Conservation (phyloP, 2,113 vertebrate genomes). For the Holacanthus passer region DNA sequence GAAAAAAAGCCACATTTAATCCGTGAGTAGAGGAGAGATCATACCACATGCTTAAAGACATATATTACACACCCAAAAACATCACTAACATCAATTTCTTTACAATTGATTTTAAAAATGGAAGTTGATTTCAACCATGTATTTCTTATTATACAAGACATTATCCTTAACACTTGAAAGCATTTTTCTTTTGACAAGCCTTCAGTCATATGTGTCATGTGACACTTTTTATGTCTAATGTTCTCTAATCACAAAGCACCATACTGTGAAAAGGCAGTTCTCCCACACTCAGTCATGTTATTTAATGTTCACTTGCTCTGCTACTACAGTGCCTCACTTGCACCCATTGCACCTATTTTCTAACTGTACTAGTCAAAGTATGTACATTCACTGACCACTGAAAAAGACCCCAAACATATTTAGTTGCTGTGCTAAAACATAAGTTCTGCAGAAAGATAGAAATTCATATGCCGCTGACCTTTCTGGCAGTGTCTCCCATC, state of each 20-base stretch:
- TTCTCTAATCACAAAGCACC: background rate
- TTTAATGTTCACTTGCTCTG: background rate
- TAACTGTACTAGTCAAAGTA: background rate
- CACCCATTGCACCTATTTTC: background rate
- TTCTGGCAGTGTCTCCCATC: constrained; percentile 94
- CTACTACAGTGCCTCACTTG: no score
- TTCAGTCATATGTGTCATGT: no score
- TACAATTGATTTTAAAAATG: background rate
- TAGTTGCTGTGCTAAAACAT: background rate
- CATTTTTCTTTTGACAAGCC: background rate
- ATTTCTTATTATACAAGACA: background rate
- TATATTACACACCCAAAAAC: background rate
- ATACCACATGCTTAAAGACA: constrained; percentile 1
- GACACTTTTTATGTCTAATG: background rate
- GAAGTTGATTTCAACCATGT: background rate
- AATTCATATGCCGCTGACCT: constrained; percentile 83
- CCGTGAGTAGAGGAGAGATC: background rate
- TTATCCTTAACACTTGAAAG: background rate
- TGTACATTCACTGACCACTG: background rate
- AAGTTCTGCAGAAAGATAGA: background rate
- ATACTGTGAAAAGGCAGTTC: background rate
- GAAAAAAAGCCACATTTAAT: constrained; percentile 20
- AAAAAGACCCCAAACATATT: background rate
- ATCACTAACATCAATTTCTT: background rate
- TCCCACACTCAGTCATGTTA: background rate